phyloP scores from a whole-genome alignment of 1,140 invertebrate genomes.

The Tetramorium simillimum region DNA sequence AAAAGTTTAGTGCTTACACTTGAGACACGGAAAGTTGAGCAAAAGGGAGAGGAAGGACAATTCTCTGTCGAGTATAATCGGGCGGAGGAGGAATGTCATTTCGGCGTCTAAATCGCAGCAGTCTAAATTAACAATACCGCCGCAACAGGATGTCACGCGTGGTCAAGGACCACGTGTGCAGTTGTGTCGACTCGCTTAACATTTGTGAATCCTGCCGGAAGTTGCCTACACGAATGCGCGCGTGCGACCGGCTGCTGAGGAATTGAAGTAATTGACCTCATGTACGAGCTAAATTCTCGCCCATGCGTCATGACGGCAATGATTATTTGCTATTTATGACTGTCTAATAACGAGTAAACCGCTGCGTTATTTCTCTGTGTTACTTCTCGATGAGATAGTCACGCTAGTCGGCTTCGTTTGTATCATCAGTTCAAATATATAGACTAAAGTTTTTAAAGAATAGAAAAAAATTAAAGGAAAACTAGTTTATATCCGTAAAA shows the following conservation, averaged over 20 bases:
- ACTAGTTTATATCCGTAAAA: background rate
- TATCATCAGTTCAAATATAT: background rate
- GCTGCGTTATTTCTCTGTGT: background rate
- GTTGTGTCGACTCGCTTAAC: conserved; percentile 60
- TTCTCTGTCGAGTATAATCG: conserved; percentile 44
- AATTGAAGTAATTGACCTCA: conserved; percentile 76
- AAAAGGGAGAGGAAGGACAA: background rate
- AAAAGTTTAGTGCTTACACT: background rate
- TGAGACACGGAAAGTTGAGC: background rate
- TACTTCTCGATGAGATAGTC: background rate
- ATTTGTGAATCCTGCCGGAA: conserved; percentile 78
- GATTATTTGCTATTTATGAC: conserved; percentile 71
- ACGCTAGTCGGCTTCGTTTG: background rate
- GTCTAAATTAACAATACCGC: conserved; percentile 63
- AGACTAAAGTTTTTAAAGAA: background rate
- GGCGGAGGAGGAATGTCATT: conserved; percentile 59
- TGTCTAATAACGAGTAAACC: conserved; percentile 65
- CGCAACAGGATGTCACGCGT: conserved; percentile 64
- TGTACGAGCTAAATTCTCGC: conserved; percentile 44
- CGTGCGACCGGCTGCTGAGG: conserved; percentile 54
- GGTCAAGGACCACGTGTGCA: conserved; percentile 55
- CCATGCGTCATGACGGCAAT: conserved; percentile 67
- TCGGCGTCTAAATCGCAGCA: conserved; percentile 65
- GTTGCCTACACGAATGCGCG: conserved; percentile 79
- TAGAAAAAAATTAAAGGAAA: background rate